A percentile compares a stretch with the other conserved stretches of the same genome.
These are phyloP conservation scores for Petrocephalus zakoni DNA, from an alignment of 2,113 vertebrate species.

Conservation along the genomic window DNA sequence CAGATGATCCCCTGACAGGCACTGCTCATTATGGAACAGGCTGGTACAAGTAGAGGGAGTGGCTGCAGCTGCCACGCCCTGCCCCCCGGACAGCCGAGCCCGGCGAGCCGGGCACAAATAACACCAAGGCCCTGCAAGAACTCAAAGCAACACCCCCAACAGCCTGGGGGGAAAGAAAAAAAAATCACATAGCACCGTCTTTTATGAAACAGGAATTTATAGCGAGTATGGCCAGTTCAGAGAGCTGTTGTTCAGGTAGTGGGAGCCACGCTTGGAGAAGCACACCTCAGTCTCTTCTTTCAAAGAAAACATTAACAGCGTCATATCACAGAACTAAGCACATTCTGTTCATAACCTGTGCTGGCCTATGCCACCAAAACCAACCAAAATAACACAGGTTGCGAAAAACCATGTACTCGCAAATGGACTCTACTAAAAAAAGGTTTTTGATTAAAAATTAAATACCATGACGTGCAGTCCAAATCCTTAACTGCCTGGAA, in stretches of 20 bases:
- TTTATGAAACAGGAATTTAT: constrained; percentile 34
- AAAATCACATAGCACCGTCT: not conserved
- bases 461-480: not conserved
- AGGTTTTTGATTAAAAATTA: not conserved
- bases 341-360: constrained; percentile 40
- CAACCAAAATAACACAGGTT: not conserved
- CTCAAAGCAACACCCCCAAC: not conserved
- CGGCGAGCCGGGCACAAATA: not conserved
- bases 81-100: constrained; percentile 1
- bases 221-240: constrained; percentile 37
- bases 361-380: not conserved
- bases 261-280: constrained; percentile 35
- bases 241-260: constrained; percentile 35
- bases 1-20: constrained; percentile 42
- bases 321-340: constrained; percentile 28
- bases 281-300: constrained; percentile 16
- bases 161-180: not conserved
- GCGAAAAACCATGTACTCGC: not conserved
- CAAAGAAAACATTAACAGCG: constrained; percentile 25
- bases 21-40: constrained; percentile 49
- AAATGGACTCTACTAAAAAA: not conserved
- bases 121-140: not conserved
- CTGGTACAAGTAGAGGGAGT: constrained; percentile 51
- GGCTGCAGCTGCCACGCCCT: constrained; percentile 20
- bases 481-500: not conserved